phyloP scores from a whole-genome alignment of 1,140 invertebrate genomes.

The Bursaphelenchus mucronatus region DNA sequence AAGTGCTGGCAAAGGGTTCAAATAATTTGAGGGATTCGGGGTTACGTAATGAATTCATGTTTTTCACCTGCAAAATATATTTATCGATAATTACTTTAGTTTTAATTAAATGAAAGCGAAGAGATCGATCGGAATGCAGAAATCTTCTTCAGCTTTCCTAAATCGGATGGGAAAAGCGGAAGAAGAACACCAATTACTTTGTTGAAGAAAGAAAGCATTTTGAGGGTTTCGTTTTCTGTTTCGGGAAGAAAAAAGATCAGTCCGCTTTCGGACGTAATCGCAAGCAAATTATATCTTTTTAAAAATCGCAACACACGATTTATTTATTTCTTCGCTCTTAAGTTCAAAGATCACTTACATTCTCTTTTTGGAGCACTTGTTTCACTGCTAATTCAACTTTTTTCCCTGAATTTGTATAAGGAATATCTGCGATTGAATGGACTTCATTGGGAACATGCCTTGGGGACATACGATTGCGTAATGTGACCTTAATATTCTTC shows the following conservation, averaged over 20 bases:
- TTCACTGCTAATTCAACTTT: conserved; percentile 68
- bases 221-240: too few relatives aligned
- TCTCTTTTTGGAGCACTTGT: conserved; percentile 63
- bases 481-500: conserved; percentile 61
- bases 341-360: conserved; percentile 4
- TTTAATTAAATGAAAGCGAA: not conserved
- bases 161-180: too few relatives aligned
- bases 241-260: too few relatives aligned
- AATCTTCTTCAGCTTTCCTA: too few relatives aligned
- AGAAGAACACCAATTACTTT: too few relatives aligned
- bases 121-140: too few relatives aligned
- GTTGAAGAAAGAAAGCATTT: too few relatives aligned
- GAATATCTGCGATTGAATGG: conserved; percentile 64
- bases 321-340: not conserved
- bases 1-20: too few relatives aligned
- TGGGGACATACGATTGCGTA: conserved; percentile 64
- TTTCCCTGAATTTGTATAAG: conserved; percentile 68
- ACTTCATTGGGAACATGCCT: conserved; percentile 66
- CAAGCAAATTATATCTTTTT: too few relatives aligned
- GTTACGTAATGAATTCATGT: conserved; percentile 44
- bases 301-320: too few relatives aligned
- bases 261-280: too few relatives aligned
- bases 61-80: conserved; percentile 23
- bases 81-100: not conserved
- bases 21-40: conserved; percentile 43